phyloP scores from a whole-genome alignment of 1,140 invertebrate genomes.

The Zaprionus lachaisei region DNA sequence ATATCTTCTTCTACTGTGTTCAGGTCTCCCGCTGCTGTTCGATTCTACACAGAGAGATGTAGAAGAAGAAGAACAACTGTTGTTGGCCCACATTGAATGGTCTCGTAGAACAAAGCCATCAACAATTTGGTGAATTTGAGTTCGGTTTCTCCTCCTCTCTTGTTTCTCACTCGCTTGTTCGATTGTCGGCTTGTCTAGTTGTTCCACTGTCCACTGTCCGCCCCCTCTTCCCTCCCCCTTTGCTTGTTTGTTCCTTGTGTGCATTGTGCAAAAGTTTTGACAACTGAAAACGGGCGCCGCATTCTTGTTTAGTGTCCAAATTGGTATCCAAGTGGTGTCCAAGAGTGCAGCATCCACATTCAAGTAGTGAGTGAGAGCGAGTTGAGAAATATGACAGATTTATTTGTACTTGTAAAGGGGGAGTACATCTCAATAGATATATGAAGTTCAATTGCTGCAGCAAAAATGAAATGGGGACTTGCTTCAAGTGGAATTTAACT shows the following conservation, averaged over 20 bases:
- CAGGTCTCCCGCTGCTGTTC: conserved; percentile 48
- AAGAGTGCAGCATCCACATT: not conserved
- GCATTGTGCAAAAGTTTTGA: conserved; percentile 48
- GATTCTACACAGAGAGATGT: conserved; percentile 20
- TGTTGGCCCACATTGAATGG: conserved; percentile 52
- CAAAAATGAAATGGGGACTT: not conserved
- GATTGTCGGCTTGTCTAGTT: conserved; percentile 5
- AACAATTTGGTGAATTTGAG: conserved; percentile 42
- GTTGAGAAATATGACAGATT: conserved; percentile 27
- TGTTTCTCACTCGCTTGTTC: conserved; percentile 11
- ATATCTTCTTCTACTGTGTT: conserved; percentile 48
- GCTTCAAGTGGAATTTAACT: not conserved
- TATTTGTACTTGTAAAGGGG: conserved; percentile 19
- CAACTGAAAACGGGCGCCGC: conserved; percentile 34
- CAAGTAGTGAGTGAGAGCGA: not conserved
- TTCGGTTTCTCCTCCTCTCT: conserved; percentile 5
- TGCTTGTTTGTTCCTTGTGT: conserved; percentile 18
- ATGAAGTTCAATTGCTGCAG: not conserved
- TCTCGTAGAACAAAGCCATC: conserved; percentile 45
- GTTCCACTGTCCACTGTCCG: not conserved
- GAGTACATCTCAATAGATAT: not conserved
- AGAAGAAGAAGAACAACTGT: conserved; percentile 14
- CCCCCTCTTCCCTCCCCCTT: not conserved
- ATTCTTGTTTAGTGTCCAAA: conserved; percentile 32
- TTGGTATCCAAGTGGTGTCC: conserved; percentile 33